These are phyloP conservation scores for Chironomus tentans DNA, from an alignment of 2,888 invertebrate species.

Conservation along the genomic window DNA sequence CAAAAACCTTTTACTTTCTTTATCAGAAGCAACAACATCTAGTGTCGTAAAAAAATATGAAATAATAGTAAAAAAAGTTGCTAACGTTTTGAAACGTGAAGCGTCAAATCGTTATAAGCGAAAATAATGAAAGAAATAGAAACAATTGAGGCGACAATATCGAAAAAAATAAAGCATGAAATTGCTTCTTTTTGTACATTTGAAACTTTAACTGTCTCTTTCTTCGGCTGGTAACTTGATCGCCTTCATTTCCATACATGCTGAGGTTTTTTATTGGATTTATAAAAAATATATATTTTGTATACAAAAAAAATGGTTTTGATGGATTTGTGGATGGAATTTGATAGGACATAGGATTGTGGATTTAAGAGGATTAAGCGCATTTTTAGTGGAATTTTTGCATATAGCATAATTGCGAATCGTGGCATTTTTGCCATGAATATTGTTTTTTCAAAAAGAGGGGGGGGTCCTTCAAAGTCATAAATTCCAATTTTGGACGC, in stretches of 20 bases:
- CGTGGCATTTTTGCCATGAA: too few species aligned
- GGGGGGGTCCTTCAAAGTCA: too few species aligned
- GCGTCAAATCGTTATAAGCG: conserved; percentile 14
- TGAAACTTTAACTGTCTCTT: background rate
- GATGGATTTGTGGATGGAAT: background rate
- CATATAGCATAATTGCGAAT: too few species aligned
- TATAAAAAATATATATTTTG: background rate
- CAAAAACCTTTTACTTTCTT: background rate
- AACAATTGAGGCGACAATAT: conserved; percentile 26
- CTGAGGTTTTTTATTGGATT: background rate
- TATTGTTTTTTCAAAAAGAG: too few species aligned
- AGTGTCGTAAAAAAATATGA: background rate
- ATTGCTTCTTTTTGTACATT: background rate
- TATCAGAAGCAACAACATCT: background rate
- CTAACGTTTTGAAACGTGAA: conserved; percentile 10
- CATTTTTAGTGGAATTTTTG: too few species aligned
- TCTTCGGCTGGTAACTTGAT: background rate
- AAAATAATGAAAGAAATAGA: background rate
- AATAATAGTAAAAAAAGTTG: background rate
- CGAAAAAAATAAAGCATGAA: conserved; percentile 11
- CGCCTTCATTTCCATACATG: background rate
- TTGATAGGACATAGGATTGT: background rate
- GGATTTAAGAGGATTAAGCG: background rate
- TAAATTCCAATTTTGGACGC: too few species aligned
- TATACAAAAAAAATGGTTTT: too few species aligned